A percentile compares a stretch with the other conserved stretches of the same genome.
phyloP scores from a whole-genome alignment of 2,888 invertebrate genomes.

The Loripinus fragilis region DNA sequence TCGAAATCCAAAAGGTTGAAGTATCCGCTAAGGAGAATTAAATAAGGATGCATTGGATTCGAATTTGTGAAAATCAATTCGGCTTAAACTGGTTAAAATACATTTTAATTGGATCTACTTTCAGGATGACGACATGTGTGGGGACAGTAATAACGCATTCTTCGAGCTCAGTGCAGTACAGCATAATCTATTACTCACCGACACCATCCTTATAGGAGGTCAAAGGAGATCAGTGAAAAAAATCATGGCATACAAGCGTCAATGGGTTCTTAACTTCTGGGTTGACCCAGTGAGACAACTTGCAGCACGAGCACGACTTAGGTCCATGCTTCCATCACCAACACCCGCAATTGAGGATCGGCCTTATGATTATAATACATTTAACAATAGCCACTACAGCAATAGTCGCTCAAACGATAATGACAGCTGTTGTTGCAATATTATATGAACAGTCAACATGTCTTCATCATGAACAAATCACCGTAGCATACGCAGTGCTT shows the following conservation, averaged over 20 bases:
- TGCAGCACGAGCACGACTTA: too few species aligned
- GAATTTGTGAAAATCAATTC: neutral
- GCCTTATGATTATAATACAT: too few species aligned
- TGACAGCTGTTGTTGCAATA: too few species aligned
- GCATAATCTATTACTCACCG: conserved; percentile 27
- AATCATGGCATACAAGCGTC: conserved; percentile 39
- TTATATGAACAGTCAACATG: too few species aligned
- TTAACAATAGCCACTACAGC: too few species aligned
- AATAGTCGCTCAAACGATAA: too few species aligned
- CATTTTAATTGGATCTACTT: too few species aligned
- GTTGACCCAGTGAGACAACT: neutral
- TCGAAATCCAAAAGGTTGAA: neutral
- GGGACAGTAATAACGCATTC: conserved; percentile 36
- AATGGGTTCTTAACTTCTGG: conserved; percentile 39
- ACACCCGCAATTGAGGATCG: too few species aligned
- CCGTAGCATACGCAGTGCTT: too few species aligned
- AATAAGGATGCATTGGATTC: neutral
- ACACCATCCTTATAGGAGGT: conserved; percentile 45
- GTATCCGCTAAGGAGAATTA: neutral
- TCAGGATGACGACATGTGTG: conserved; percentile 43
- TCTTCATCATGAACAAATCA: too few species aligned
- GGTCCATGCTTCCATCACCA: too few species aligned
- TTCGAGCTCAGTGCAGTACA: conserved; percentile 46
- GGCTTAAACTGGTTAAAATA: too few species aligned
- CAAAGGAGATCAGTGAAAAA: conserved; percentile 34